These are phyloP conservation scores for Synanthedon andrenaeformis DNA, from an alignment of 2,888 invertebrate species.

Conservation along the genomic window DNA sequence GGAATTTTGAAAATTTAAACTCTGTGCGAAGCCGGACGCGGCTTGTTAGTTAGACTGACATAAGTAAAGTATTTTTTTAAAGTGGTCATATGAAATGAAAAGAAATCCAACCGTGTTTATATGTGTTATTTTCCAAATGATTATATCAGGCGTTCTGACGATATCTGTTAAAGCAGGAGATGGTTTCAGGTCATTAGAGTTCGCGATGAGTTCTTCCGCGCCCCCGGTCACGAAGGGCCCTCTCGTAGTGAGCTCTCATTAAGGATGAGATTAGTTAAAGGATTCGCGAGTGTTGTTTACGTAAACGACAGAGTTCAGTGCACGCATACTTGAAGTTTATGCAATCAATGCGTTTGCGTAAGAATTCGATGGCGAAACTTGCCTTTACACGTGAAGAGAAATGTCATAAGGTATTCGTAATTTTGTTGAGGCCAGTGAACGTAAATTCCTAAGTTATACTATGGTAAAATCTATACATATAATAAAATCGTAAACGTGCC, in stretches of 20 bases:
- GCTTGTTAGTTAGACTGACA: too few relatives aligned
- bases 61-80: too few relatives aligned
- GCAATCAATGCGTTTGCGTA: slow-evolving; percentile 16
- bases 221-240: slow-evolving; percentile 47
- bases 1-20: too few relatives aligned
- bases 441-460: background rate
- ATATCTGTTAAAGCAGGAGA: slow-evolving; percentile 45
- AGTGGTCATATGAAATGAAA: too few relatives aligned
- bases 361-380: slow-evolving; percentile 16
- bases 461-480: too few relatives aligned
- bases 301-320: slow-evolving; percentile 24
- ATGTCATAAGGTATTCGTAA: background rate
- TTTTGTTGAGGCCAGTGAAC: background rate
- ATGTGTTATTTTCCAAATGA: slow-evolving; percentile 9
- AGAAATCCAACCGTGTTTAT: too few relatives aligned
- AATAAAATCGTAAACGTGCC: too few relatives aligned
- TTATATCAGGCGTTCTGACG: slow-evolving; percentile 32
- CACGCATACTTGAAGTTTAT: slow-evolving; percentile 16
- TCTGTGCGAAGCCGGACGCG: too few relatives aligned
- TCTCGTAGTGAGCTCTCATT: slow-evolving; percentile 43
- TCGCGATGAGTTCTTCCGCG: slow-evolving; percentile 54
- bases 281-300: slow-evolving; percentile 19
- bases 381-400: background rate
- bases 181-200: slow-evolving; percentile 51
- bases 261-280: slow-evolving; percentile 44